Conservation (phyloP, 1,140 invertebrate genomes). For the Trichonephila inaurata region DNA sequence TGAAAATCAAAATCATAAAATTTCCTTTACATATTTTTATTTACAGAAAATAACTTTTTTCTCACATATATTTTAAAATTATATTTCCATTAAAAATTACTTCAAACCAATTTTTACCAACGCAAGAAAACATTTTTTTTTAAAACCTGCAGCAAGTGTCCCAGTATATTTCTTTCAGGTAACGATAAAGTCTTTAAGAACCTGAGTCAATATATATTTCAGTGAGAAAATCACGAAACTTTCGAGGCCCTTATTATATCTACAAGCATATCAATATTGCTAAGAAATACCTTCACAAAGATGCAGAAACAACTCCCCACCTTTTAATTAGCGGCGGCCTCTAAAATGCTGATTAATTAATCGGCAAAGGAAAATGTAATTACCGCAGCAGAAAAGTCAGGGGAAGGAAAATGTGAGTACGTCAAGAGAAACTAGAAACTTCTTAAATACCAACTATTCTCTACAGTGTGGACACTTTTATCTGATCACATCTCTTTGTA, state of each 20-base stretch:
- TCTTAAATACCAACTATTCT: neutral
- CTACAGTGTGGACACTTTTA: neutral
- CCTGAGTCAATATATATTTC: neutral
- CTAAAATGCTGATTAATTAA: conserved; percentile 27
- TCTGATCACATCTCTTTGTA: neutral
- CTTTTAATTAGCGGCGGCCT: conserved; percentile 2
- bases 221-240: neutral
- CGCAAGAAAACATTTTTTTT: neutral
- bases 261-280: neutral
- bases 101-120: too few relatives aligned
- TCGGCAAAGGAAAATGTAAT: conserved; percentile 17
- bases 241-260: neutral
- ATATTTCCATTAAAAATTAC: too few relatives aligned
- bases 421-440: neutral
- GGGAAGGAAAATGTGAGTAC: neutral
- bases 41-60: too few relatives aligned
- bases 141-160: neutral
- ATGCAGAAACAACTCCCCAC: neutral
- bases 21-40: too few relatives aligned
- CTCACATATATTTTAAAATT: too few relatives aligned
- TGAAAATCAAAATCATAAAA: too few relatives aligned
- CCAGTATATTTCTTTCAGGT: too few relatives aligned
- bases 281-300: neutral
- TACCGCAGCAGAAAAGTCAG: neutral
- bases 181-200: neutral